Base-by-base conservation (phyloP, 2,113 vertebrate species). In the Caranx melampygus region DNA sequence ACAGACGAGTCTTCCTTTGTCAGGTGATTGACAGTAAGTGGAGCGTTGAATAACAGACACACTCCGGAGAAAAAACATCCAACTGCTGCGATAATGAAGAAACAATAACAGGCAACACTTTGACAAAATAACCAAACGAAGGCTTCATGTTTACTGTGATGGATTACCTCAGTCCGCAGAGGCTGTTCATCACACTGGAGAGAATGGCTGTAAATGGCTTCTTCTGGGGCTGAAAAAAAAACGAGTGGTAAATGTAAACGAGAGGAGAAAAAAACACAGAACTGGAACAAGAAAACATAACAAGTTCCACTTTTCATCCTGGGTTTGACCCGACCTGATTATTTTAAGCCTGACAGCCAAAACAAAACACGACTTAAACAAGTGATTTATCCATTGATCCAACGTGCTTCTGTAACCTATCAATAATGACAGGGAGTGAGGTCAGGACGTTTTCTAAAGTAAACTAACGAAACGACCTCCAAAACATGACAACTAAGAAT, bases 101-200 rank as follows among this genome's bases (percentile, higher is more conserved):
- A 72, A 68, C 5, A 70, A 89, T 83, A 85, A 85, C 84, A 83
- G 26, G 81, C 85, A 78, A 40, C 76, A 88, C 65, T 65, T 21
- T 73, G 83, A 83, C 81, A 83, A 87, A 87, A 26, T 26, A 79
- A 21, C 52, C 52, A 88, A 92, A 84, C 78, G 37, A 88, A 73
- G 74, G 62, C 75, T 58, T 70, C 31, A 1, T 79, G 82, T 85
- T 88, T 73, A 69, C 79, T 34, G 21, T 88, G 87, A 91, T 87
- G 87, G 80, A 91, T 92, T 85, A 85, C 79, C 77, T 54, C 2
- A 59, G 51, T 82, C 78, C 67, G 58, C 0, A 11, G 37, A 70
- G 83, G 35, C 7, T 72, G 72, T 89, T 90, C 86, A 72, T 70
- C 13, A 2, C 12, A 5, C 47, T 40, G 58, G 42, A 64, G 76